phyloP scores from a whole-genome alignment of 2,888 invertebrate genomes.

The Lithophane semibrunnea region DNA sequence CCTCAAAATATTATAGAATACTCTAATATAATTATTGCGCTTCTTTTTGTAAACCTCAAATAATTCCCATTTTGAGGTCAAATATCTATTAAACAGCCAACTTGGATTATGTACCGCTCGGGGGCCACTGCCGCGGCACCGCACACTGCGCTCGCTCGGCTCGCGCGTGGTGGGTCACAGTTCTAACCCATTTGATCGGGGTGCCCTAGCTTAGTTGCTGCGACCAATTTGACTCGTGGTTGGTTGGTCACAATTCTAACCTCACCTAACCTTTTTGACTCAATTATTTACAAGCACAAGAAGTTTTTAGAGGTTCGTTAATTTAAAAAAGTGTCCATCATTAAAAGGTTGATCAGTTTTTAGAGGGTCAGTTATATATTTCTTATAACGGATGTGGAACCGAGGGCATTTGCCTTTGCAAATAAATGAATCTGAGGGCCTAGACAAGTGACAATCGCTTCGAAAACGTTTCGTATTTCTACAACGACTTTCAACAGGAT shows the following conservation, averaged over 20 bases:
- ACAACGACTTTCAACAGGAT: too few relatives aligned
- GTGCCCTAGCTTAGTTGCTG: too few relatives aligned
- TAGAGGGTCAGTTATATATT: not conserved
- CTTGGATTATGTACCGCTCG: too few relatives aligned
- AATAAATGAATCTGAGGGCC: too few relatives aligned
- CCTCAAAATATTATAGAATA: not conserved
- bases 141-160: not conserved
- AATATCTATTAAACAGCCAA: not conserved
- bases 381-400: not conserved
- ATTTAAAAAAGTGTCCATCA: not conserved
- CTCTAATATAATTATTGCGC: not conserved
- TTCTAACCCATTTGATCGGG: not conserved
- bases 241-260: too few relatives aligned
- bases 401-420: too few relatives aligned
- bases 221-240: too few relatives aligned
- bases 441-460: too few relatives aligned
- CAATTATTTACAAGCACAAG: not conserved
- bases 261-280: too few relatives aligned
- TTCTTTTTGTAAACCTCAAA: not conserved
- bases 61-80: not conserved
- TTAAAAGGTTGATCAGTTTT: not conserved
- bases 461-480: too few relatives aligned
- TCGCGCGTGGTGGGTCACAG: not conserved
- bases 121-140: too few relatives aligned
- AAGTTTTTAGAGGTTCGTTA: not conserved